Evolutionary conservation across 1,140 invertebrate species (phyloP), one percentile per base, ranked within the genome.

Genomic region (Triops cancriformis): DNA sequence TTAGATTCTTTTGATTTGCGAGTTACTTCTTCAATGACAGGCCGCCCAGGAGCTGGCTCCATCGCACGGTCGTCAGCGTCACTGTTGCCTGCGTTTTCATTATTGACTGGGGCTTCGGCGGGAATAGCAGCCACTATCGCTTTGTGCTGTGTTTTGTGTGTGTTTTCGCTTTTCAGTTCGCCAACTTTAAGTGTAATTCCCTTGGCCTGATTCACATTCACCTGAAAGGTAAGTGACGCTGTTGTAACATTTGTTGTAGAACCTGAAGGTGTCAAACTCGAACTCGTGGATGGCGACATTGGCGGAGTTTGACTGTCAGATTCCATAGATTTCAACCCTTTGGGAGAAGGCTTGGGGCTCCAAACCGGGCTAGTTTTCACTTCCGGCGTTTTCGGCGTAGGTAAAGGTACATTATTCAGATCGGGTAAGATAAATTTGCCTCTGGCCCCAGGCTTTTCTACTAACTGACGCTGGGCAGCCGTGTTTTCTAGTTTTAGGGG

Each of bases 371-470:
- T 74, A n/a, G 26, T 23, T 27, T 72, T 23, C 1, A 9, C 27
- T 76, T 79, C 72, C 0, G 74, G 78, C 1, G 31, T 41, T n/a
- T 64, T 37, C 6, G 78, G 78, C 23, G 76, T 76, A 28, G 76
- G 72, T 18, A 77, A 51, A 10, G 78, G 78, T 10, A 41, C 74
- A 31, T 77, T 75, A 26, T 64, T 64, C 23, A 64, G 18, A 14
- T 64, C 51, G 18, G 51, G 51, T 2, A 64, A 18, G 23, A 77
- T 37, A 45, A 79, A 79, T 23, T 73, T 64, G 9, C 78, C 78
- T 6, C 75, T 43, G 2, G 76, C 75, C 10, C 78, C 78, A 4
- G 75, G 31, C 18, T 79, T 76, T 45, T 79, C 78, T 26, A 79
- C 45, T 23, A 79, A 26, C 23, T n/a, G 18, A n/a, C 75, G 28